These are phyloP conservation scores for Crotalus horridus DNA, from an alignment of 2,113 vertebrate species.

Conservation along the genomic window DNA sequence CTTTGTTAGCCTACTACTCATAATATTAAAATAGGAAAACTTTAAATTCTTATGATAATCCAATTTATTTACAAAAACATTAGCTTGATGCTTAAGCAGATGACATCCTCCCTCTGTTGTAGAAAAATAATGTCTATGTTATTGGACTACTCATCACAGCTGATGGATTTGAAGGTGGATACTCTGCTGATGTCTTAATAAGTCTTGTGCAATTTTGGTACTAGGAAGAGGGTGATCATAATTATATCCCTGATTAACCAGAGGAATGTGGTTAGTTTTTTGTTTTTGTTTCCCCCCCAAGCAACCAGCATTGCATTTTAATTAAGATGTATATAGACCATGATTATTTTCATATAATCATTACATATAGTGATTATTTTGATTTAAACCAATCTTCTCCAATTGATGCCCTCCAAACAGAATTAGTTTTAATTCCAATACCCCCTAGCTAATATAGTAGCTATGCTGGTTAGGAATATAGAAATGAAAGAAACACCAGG, in stretches of 20 bases:
- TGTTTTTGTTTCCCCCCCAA: neutral
- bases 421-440: neutral
- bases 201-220: slow-evolving; percentile 23
- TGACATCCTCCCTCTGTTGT: neutral
- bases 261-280: neutral
- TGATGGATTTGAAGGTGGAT: neutral
- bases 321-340: neutral
- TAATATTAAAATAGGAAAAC: neutral
- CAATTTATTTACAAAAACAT: neutral
- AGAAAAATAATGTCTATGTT: neutral
- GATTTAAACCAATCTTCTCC: neutral
- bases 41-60: neutral
- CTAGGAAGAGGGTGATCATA: slow-evolving; percentile 5
- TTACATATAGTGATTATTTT: neutral
- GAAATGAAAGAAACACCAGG: neutral
- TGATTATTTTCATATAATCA: neutral
- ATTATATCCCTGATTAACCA: neutral
- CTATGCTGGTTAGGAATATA: neutral
- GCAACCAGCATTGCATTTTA: neutral
- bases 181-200: neutral
- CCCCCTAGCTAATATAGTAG: neutral
- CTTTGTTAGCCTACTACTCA: neutral
- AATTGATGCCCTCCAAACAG: neutral
- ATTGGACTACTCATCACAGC: neutral
- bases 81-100: neutral